Evolutionary conservation across 1,140 invertebrate species (phyloP).

Genomic region (Papilio machaon): DNA sequence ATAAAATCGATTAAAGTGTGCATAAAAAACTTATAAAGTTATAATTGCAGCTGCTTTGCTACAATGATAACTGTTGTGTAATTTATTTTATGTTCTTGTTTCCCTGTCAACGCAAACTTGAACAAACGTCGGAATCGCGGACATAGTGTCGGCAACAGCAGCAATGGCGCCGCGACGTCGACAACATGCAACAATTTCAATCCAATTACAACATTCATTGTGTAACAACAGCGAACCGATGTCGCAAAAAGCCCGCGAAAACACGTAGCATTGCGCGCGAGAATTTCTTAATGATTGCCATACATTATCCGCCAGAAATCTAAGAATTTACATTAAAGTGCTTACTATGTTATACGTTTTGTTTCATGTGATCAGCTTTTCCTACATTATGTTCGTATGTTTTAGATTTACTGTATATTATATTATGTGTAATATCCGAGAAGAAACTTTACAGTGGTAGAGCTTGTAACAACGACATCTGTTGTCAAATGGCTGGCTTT

Average conservation of each 20-base stretch:
- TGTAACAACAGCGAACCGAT: background rate
- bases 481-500: background rate
- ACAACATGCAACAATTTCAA: conserved; percentile 25
- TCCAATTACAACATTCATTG: conserved; percentile 30
- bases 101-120: background rate
- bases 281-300: conserved; percentile 18
- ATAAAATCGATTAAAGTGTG: too few relatives aligned
- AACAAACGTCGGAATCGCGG: conserved; percentile 14
- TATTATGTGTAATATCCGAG: background rate
- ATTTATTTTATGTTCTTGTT: background rate
- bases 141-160: background rate
- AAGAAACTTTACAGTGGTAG: background rate
- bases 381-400: background rate
- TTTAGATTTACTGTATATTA: background rate
- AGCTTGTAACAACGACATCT: background rate
- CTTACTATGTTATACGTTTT: background rate
- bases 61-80: background rate
- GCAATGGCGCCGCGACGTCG: background rate
- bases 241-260: conserved; percentile 33
- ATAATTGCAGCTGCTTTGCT: background rate
- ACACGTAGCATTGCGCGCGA: conserved; percentile 14
- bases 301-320: background rate
- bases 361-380: background rate
- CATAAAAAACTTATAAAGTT: background rate
- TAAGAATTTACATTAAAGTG: background rate